Evolutionary conservation across 1,140 invertebrate genomes (phyloP).

Genomic region (Oryctes rhinoceros): DNA sequence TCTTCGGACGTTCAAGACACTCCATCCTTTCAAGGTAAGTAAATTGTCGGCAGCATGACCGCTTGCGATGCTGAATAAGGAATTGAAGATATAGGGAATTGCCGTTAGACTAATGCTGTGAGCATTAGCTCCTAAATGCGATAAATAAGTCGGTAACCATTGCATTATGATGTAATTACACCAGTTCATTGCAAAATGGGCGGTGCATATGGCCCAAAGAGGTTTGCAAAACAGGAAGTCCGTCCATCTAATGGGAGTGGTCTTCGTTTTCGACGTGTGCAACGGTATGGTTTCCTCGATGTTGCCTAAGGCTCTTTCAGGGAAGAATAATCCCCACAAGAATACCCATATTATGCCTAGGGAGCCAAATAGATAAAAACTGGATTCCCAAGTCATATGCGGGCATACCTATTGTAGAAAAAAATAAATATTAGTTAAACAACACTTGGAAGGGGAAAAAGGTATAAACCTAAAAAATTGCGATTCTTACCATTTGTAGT

Average conservation of each 20-base stretch:
- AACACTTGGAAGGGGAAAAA: no score
- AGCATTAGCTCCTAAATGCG: slow-evolving; percentile 74
- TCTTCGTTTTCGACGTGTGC: slow-evolving; percentile 55
- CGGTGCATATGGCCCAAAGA: slow-evolving; percentile 80
- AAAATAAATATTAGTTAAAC: neutral
- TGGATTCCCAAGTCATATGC: slow-evolving; percentile 74
- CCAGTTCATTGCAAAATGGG: slow-evolving; percentile 88
- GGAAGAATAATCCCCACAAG: slow-evolving; percentile 73
- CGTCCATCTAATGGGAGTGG: slow-evolving; percentile 65
- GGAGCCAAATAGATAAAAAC: slow-evolving; percentile 78
- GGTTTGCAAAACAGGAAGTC: slow-evolving; percentile 78
- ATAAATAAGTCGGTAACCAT: slow-evolving; percentile 82
- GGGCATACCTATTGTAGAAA: slow-evolving; percentile 64
- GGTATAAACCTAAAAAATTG: no score
- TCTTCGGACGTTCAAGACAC: slow-evolving; percentile 75
- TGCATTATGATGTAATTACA: slow-evolving; percentile 86
- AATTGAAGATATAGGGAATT: slow-evolving; percentile 81
- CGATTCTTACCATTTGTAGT: no score
- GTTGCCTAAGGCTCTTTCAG: slow-evolving; percentile 62
- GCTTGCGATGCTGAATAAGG: slow-evolving; percentile 75
- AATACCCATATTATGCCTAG: slow-evolving; percentile 77
- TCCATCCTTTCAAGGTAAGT: slow-evolving; percentile 70
- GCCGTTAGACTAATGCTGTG: slow-evolving; percentile 81
- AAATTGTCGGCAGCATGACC: slow-evolving; percentile 80
- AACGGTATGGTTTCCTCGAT: slow-evolving; percentile 73